A percentile compares a stretch with the other conserved stretches of the same genome.
These are phyloP conservation scores for Pardosa pseudoannulata DNA, from an alignment of 2,888 invertebrate genomes.

Conservation along the genomic window DNA sequence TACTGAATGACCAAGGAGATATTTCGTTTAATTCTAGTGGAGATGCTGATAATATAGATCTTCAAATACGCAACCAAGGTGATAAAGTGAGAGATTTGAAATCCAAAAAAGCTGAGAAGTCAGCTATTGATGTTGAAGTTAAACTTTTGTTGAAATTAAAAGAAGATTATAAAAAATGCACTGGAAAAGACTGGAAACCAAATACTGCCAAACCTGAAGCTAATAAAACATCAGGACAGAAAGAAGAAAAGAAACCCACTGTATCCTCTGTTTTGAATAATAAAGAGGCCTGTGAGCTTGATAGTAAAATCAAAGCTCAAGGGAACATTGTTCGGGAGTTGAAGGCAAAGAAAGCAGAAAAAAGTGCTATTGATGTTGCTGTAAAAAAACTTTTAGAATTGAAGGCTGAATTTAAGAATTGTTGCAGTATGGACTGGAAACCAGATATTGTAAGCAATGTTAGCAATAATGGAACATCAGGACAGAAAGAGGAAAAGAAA, in stretches of 20 bases:
- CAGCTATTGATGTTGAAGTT: conserved; percentile 77
- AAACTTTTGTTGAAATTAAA: conserved; percentile 71
- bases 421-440: conserved; percentile 74
- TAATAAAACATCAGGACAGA: neutral
- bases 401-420: conserved; percentile 73
- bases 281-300: too few species aligned
- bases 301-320: conserved; percentile 76
- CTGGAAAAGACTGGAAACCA: conserved; percentile 74
- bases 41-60: conserved; percentile 72
- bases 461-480: neutral
- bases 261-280: too few species aligned
- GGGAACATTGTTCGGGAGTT: conserved; percentile 78
- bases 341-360: conserved; percentile 78
- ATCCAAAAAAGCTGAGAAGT: conserved; percentile 78
- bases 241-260: neutral
- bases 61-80: conserved; percentile 77
- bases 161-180: conserved; percentile 71
- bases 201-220: neutral
- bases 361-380: conserved; percentile 77
- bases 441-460: conserved; percentile 26
- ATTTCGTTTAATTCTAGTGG: neutral
- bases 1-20: conserved; percentile 10
- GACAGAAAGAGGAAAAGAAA: neutral
- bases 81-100: conserved; percentile 78
- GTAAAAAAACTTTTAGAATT: conserved; percentile 72